Evolutionary conservation across 2,888 invertebrate species (phyloP).

Genomic region (Lasioglossum morio): DNA sequence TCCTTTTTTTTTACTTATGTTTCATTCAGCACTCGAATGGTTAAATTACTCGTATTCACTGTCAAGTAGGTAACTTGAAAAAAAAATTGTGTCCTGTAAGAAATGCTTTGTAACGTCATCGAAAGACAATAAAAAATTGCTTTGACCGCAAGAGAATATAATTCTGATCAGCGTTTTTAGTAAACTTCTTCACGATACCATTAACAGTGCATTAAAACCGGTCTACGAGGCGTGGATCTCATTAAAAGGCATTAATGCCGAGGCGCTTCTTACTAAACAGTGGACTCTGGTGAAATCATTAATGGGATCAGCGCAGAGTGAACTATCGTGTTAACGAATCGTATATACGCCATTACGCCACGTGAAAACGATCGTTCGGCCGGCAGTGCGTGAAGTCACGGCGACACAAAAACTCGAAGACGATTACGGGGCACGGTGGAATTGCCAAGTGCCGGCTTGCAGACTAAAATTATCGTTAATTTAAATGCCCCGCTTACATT

Average conservation of each 20-base stretch:
- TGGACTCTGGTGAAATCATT: background rate
- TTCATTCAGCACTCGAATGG: too few relatives aligned
- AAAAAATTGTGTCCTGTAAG: too few relatives aligned
- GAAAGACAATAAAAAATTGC: too few relatives aligned
- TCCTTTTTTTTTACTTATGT: too few relatives aligned
- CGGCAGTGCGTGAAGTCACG: slow-evolving; percentile 45
- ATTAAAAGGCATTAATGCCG: slow-evolving; percentile 1
- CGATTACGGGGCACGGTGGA: slow-evolving; percentile 53
- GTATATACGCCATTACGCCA: slow-evolving; percentile 4
- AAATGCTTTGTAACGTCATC: too few relatives aligned
- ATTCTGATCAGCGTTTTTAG: background rate
- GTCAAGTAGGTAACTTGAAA: background rate
- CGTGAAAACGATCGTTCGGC: slow-evolving; percentile 33
- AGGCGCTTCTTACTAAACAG: background rate
- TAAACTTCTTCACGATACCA: background rate
- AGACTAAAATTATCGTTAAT: slow-evolving; percentile 73
- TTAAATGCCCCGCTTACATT: slow-evolving; percentile 69
- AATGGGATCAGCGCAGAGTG: background rate
- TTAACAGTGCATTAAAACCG: background rate
- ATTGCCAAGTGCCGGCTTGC: slow-evolving; percentile 48
- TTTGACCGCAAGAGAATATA: background rate
- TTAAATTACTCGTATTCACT: background rate
- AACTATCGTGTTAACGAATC: slow-evolving; percentile 30
- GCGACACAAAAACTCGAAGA: slow-evolving; percentile 36
- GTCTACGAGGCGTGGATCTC: background rate